Percentiles rank a stretch among this genome's conserved stretches.
Evolutionary conservation across 2,797 vertebrate genomes (phyloP).

Genomic region (Falco concolor): DNA sequence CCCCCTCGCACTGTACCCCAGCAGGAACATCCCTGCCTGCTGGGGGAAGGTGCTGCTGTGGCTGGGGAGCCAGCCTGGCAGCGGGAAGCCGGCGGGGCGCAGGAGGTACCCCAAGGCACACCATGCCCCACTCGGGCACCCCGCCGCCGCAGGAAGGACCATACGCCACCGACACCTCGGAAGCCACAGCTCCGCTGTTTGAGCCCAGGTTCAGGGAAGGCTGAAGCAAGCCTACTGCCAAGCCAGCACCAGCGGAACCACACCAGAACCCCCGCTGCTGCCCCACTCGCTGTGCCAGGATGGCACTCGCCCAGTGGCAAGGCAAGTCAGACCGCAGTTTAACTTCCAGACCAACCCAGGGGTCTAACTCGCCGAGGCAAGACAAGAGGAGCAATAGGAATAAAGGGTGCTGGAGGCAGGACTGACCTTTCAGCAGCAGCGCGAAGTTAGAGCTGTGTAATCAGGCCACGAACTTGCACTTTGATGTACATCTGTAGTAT

Average conservation of each 20-base stretch:
- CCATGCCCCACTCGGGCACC: fast-evolving
- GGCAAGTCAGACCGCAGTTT: not conserved
- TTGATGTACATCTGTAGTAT: not conserved
- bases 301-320: not conserved
- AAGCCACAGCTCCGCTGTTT: not conserved
- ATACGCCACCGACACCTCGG: not conserved
- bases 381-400: not conserved
- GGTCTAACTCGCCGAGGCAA: not conserved
- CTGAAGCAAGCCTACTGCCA: not conserved
- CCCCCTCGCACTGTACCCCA: not conserved
- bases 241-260: not conserved
- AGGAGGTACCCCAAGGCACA: not conserved
- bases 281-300: not conserved
- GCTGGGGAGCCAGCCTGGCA: not conserved
- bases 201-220: not conserved
- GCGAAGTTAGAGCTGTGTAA: not conserved
- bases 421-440: not conserved
- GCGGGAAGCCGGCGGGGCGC: not conserved
- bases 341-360: not conserved
- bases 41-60: not conserved
- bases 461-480: not conserved
- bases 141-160: not conserved
- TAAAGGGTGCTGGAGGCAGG: not conserved
- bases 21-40: not conserved
- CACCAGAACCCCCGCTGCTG: not conserved